Conservation (phyloP, 2,113 vertebrate genomes). For the Mellivora capensis region DNA sequence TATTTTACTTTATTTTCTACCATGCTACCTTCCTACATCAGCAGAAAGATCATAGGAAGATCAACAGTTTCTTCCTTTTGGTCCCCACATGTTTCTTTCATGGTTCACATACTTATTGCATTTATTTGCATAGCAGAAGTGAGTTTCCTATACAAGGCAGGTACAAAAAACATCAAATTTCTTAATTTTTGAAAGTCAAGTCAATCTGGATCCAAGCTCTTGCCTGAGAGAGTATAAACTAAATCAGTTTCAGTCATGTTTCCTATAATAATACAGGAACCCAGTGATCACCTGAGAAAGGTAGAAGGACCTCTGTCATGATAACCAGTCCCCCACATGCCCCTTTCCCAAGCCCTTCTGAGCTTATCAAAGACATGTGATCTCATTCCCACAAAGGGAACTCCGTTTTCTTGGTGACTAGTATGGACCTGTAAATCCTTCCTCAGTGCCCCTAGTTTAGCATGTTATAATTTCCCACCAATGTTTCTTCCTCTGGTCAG, state of each 20-base stretch:
- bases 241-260: background rate
- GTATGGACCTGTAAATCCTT: background rate
- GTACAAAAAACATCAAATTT: background rate
- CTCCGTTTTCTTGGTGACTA: background rate
- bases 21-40: background rate
- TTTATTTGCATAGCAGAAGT: background rate
- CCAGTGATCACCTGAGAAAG: background rate
- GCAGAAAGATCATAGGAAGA: too few species aligned
- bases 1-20: background rate
- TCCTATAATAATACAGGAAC: background rate
- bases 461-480: background rate
- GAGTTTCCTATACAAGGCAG: background rate
- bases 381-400: background rate
- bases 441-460: background rate
- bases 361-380: background rate
- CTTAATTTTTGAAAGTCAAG: background rate
- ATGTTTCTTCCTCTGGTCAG: background rate
- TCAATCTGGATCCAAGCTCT: background rate
- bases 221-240: background rate
- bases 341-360: background rate
- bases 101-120: background rate
- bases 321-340: background rate
- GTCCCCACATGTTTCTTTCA: background rate
- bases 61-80: background rate
- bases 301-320: background rate